Evolutionary conservation across 2,888 invertebrate genomes (phyloP), one percentile per base, ranked within the genome.

Genomic region (Drosophila kuntzei): DNA sequence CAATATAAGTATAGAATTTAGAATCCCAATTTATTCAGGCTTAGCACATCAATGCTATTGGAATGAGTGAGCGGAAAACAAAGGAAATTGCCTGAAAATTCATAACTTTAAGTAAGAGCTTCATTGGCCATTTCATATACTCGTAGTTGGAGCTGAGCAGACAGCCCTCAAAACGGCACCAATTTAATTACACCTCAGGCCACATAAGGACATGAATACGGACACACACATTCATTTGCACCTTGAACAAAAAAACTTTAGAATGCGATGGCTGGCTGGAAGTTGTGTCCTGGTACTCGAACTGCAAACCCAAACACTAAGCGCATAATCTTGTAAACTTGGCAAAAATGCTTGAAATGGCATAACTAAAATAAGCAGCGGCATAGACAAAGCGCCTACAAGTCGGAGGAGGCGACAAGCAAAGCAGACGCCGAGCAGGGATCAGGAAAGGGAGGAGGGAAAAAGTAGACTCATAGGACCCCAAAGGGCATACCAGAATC

Each of bases 241-340:
- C 79, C 77, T 81, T 55, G 59, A 63, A 59, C 58, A 69, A 84
- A 80, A 76, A 76, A 82, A 80, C 46, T 87, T 87, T 76, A 61
- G 55, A 67, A 69, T 72, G 63, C 16, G 44, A 7, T 16, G 41
- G 18, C 25, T 53, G 43, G 32, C n/a, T 49, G 25, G 20, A 80
- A 84, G 87, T 87, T 82, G 51, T 60, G 57, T 51, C 34, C 44
- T 37, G 34, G 58, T 18, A 51, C 68, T 44, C 63, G 39, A 67
- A 79, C 55, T 79, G 64, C 57, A 58, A 64, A 65, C 54, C 49
- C 50, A 72, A 78, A 68, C 68, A 67, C 84, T 87, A 84, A 88
- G 85, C 85, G 79, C 79, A 83, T 88, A 88, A 88, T 88, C 89
- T 86, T 85, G 85, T 85, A 80, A 88, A 82, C 85, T 83, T 85